phyloP scores from a whole-genome alignment of 2,797 vertebrate species.

The Poeciliopsis paucimaculata region DNA sequence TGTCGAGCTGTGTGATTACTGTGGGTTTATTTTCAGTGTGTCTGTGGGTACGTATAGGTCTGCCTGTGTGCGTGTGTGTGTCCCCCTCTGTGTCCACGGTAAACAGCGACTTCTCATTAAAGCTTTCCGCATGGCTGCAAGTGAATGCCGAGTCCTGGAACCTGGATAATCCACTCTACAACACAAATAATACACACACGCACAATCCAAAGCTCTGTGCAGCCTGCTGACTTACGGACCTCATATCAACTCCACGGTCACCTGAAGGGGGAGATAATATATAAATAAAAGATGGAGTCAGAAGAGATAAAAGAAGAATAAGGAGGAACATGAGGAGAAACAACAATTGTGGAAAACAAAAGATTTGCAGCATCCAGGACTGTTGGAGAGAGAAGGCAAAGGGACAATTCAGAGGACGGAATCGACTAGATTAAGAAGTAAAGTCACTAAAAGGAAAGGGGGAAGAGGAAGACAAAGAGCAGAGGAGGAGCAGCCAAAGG shows the following conservation, averaged over 20 bases:
- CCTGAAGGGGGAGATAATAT: constrained; percentile 46
- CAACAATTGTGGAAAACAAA: not conserved
- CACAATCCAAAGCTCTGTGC: constrained; percentile 50
- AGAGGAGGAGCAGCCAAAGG: constrained; percentile 27
- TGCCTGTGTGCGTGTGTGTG: constrained; percentile 23
- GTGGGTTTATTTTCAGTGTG: constrained; percentile 23
- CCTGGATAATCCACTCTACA: constrained; percentile 73
- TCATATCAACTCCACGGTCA: constrained; percentile 52
- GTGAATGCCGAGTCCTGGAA: constrained; percentile 59
- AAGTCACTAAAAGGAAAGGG: not conserved
- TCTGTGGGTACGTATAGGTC: constrained; percentile 32
- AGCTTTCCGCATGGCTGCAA: constrained; percentile 71
- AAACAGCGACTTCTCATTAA: constrained; percentile 76
- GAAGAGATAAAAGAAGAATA: constrained; percentile 17
- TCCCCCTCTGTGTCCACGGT: constrained; percentile 65
- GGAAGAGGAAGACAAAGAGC: constrained; percentile 1
- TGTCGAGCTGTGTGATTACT: constrained; percentile 26
- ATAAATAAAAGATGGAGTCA: constrained; percentile 8
- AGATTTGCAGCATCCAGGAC: not conserved
- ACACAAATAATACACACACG: constrained; percentile 38
- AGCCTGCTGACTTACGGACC: constrained; percentile 52
- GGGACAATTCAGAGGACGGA: not conserved
- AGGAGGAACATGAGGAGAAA: not conserved
- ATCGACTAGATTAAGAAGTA: constrained; percentile 13
- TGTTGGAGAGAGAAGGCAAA: not conserved